Percentiles rank a stretch among this genome's conserved stretches.
phyloP scores from a whole-genome alignment of 2,113 vertebrate genomes.

The Alaudala cheleensis region DNA sequence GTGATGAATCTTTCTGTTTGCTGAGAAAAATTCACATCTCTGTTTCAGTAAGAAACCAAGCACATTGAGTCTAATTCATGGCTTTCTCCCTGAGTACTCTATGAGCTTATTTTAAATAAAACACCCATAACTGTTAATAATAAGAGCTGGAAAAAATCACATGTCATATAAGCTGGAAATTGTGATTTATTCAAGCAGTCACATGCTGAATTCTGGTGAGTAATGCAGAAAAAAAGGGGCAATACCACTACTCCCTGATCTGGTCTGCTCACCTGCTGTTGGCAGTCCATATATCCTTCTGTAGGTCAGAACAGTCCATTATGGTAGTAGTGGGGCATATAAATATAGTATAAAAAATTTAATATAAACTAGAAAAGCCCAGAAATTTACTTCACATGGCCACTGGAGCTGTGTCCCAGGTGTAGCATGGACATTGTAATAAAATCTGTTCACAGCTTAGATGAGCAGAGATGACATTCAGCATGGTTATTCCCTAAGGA shows the following conservation, averaged over 20 bases:
- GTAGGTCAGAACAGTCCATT: neutral
- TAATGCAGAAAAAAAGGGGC: neutral
- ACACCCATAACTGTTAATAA: neutral
- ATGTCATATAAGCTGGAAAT: neutral
- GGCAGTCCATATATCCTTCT: neutral
- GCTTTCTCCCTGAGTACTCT: neutral
- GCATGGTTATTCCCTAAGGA: neutral
- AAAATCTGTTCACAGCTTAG: neutral
- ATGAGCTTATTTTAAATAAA: neutral
- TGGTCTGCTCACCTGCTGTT: neutral
- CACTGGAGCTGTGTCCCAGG: neutral
- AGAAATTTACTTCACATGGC: neutral
- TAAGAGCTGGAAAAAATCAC: neutral
- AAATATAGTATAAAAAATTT: neutral
- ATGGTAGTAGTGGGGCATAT: neutral
- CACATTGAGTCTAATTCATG: neutral
- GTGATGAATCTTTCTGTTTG: neutral
- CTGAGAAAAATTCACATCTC: constrained; percentile 1
- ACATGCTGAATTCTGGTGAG: neutral
- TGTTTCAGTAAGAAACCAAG: neutral
- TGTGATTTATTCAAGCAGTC: neutral
- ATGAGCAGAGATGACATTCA: neutral
- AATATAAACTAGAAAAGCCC: neutral
- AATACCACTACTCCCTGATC: neutral
- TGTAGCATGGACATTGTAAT: neutral